Base-by-base conservation (phyloP, 2,797 vertebrate genomes). In the Ceryle rudis region DNA sequence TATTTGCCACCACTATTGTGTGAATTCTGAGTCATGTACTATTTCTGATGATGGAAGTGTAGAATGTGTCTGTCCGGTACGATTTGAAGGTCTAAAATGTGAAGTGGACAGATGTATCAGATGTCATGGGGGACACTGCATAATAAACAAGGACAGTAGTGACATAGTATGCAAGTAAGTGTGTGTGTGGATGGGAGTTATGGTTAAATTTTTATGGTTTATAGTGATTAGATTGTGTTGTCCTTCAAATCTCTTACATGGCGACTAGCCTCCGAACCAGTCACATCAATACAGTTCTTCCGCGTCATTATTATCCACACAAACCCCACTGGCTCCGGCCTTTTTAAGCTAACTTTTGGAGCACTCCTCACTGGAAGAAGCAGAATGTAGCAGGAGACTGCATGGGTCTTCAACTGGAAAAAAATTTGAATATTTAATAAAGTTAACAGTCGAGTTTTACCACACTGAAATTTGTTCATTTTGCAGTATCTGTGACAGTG, bases 121-220 rank as follows among this genome's bases (percentile, higher is more conserved):
- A 41, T 99, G 99, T 95, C 99, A 99, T 4, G 99, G 99, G 18
- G 99, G 99, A 10, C 99, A 98, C 17, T 99, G 99, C 96, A 98
- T 99, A 79, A 96, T 99, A 96, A 98, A 97, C 93, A 98, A 99
- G 97, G 99, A 99, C 46, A 99, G 97, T 5, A 98, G 98, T 82
- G 99, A 99, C 44, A 98, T 99, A 81, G 93, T 98, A 42, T 99
- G 99, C 99, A 99, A 99, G 99, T 99, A 98, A 99, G 99, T 98
- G n/a, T 6, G 21, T 3, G 4, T 3, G 1, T 17, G 5, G 33
- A 14, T 6, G 10, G 1, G 9, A 10, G 0, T 5, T 41, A 10
- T 33, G 12, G 21, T 51, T 42, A 46, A 33, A 61, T 13, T 13
- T 4, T 1, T 20, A 0, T n/a, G 0, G 49, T 64, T 10, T 15